Base-by-base conservation (phyloP, 30 jellyfish, hydroid and myxozoan species). In the Hydractinia symbiolongicarpus region DNA sequence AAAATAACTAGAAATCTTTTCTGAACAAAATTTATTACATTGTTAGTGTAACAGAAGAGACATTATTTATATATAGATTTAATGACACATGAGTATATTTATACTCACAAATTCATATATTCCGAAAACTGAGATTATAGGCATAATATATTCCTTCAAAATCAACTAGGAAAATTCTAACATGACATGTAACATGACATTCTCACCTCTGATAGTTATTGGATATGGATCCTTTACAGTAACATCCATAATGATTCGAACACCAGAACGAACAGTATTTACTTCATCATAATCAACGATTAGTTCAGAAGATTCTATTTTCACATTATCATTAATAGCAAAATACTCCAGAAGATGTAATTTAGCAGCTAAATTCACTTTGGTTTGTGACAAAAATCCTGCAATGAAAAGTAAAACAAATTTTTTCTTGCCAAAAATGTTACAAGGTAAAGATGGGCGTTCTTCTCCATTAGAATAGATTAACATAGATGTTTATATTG, bases 321-420 rank as follows among this genome's bases (percentile, higher is more conserved):
- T 58, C 44, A 74, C 66, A 50, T 74, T 74, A 11, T 55, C 83
- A 6, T 50, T 55, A 50, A 49, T 74, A 0, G 66, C 13, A 50
- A 55, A 49, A 30, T 5, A 55, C 21, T 74, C 83, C 21, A 49
- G 62, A 17, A 74, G 51, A 50, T 74, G 83, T 50, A 74, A 49
- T 19, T 55, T 55, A 9, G 83, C 58, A 50, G 21, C 62, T 44
- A 74, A 74, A 50, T 50, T 50, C 4, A 74, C 21, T 50, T 10
- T 74, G 51, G 61, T 74, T 51, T 50, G 61, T 21, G 83, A 74
- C 14, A 74, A 6, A 55, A 10, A 74, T 49, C 83, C 83, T 74
- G 21, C 10, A 19, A 72, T 5, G 0, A n/a, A 9, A 20, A 1
- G 30, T 20, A 7, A n/a, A 19, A 60, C 17, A 60, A 60, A 0